Conservation (phyloP, 2,888 invertebrate genomes). For the Drosophila maculinotata region DNA sequence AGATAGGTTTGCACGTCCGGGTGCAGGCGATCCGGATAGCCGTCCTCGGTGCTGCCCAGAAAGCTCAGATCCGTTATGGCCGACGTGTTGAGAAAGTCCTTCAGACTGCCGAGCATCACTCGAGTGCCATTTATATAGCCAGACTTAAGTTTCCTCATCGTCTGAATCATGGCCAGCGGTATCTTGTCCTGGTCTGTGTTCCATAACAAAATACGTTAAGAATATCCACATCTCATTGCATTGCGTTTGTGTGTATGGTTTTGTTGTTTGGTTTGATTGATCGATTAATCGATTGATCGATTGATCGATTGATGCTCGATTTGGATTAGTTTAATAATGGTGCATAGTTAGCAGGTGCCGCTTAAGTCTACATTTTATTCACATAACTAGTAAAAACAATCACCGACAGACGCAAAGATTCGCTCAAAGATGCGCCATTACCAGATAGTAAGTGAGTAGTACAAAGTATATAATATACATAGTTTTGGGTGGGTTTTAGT, state of each 20-base stretch:
- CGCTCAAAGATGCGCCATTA: slow-evolving; percentile 3
- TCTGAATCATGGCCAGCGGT: slow-evolving; percentile 97
- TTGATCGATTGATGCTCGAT: slow-evolving; percentile 17
- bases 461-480: no score
- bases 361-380: slow-evolving; percentile 60
- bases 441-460: not conserved
- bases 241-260: not conserved
- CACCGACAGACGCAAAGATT: slow-evolving; percentile 36
- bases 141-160: slow-evolving; percentile 98
- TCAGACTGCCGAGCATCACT: slow-evolving; percentile 96
- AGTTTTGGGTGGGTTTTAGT: slow-evolving; percentile 12
- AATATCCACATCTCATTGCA: no score
- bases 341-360: slow-evolving; percentile 33
- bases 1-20: slow-evolving; percentile 94
- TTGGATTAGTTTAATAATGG: slow-evolving; percentile 13
- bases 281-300: no score
- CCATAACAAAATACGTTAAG: slow-evolving; percentile 11
- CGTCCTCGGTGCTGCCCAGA: slow-evolving; percentile 96
- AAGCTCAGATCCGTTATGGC: slow-evolving; percentile 99
- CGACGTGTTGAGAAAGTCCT: slow-evolving; percentile 98
- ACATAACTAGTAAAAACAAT: slow-evolving; percentile 34
- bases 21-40: slow-evolving; percentile 93
- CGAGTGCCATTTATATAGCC: slow-evolving; percentile 99
- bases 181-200: slow-evolving; percentile 94
- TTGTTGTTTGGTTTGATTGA: slow-evolving; percentile 3